Percentiles rank a stretch among this genome's conserved stretches.
These are phyloP conservation scores for Pogona vitticeps DNA, from an alignment of 2,113 vertebrate species.

Conservation along the genomic window DNA sequence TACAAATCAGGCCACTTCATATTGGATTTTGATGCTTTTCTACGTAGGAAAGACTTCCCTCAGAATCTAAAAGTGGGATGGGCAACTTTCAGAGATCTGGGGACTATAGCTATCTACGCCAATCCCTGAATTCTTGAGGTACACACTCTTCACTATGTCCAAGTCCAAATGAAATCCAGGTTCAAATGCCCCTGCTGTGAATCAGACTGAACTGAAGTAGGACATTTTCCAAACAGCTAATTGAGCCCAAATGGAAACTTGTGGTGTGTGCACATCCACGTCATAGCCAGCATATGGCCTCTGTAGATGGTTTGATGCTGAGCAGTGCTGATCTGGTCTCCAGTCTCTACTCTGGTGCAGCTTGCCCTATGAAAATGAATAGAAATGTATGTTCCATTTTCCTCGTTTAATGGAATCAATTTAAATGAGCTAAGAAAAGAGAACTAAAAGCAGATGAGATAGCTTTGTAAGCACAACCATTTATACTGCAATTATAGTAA, in stretches of 20 bases:
- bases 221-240: background rate
- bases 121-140: no score
- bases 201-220: no score
- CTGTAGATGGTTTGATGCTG: no score
- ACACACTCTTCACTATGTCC: no score
- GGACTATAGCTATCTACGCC: no score
- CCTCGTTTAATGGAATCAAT: background rate
- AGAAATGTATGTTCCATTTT: background rate
- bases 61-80: no score
- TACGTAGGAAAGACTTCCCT: no score
- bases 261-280: background rate
- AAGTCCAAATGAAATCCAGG: no score
- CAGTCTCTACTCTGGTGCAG: background rate
- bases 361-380: background rate
- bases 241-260: background rate
- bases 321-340: background rate
- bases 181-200: no score
- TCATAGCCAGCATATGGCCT: background rate
- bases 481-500: background rate
- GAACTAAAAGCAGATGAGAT: background rate
- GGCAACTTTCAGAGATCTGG: no score
- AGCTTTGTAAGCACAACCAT: background rate
- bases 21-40: no score
- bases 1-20: no score
- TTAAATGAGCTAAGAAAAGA: conserved; percentile 14